Percentiles rank a stretch among this genome's conserved stretches.
phyloP scores from a whole-genome alignment of 2,797 vertebrate species.

The Acrossocheilus wenchowensis region DNA sequence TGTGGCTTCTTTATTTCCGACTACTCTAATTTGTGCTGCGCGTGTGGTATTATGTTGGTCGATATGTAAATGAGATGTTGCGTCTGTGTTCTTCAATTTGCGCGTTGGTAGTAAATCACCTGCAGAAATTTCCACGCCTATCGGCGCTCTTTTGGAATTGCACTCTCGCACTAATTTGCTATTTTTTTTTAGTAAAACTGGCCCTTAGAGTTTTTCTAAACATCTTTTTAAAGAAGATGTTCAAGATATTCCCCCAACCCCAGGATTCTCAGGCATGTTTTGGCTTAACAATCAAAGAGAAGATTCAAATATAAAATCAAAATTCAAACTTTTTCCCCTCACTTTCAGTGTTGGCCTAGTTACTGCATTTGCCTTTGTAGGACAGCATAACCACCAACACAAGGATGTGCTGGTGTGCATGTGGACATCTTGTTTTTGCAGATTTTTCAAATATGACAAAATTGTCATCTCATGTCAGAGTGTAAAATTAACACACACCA shows the following conservation, averaged over 20 bases:
- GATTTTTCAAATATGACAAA: background rate
- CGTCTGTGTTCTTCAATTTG: no score
- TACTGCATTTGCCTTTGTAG: slow-evolving; percentile 17
- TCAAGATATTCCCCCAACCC: background rate
- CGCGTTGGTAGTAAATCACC: no score
- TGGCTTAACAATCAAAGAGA: background rate
- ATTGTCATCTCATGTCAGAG: background rate
- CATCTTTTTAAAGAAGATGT: background rate
- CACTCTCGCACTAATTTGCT: no score
- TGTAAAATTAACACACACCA: slow-evolving; percentile 12
- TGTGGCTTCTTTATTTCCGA: no score
- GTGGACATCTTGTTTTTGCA: slow-evolving; percentile 10
- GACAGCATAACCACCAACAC: background rate
- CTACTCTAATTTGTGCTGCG: no score
- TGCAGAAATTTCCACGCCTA: no score
- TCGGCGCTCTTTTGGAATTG: no score
- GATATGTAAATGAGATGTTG: no score
- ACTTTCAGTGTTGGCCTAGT: background rate
- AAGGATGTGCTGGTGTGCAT: background rate
- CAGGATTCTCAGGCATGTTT: background rate
- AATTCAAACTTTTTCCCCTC: background rate
- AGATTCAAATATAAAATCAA: background rate
- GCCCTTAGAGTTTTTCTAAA: no score
- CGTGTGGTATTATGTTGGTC: no score
- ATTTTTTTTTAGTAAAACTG: no score